These are phyloP conservation scores for Pristionchus maxplancki DNA, from an alignment of 2,888 invertebrate species.

Conservation along the genomic window DNA sequence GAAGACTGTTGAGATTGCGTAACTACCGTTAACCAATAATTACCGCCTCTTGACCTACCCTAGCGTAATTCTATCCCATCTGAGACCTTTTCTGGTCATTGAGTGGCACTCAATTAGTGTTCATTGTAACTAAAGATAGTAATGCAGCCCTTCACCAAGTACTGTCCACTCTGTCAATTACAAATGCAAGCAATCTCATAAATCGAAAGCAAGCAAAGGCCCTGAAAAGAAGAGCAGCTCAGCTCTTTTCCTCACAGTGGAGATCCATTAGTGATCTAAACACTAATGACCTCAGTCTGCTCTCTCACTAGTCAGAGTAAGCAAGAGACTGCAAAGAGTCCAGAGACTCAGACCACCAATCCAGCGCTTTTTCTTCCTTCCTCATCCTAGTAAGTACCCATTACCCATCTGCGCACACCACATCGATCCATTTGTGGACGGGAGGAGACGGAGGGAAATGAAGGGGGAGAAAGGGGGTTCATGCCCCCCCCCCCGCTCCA, in stretches of 20 bases:
- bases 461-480: not conserved
- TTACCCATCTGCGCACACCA: constrained; percentile 32
- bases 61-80: not conserved
- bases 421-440: constrained; percentile 1
- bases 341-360: not conserved
- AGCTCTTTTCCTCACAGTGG: too few relatives aligned
- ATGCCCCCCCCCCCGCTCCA: not conserved
- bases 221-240: too few relatives aligned
- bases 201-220: too few relatives aligned
- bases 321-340: not conserved
- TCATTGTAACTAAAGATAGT: too few relatives aligned
- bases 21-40: too few relatives aligned
- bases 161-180: not conserved
- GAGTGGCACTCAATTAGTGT: constrained; percentile 29
- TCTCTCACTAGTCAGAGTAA: not conserved
- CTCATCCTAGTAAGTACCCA: constrained; percentile 52
- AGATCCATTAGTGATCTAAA: too few relatives aligned
- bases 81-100: not conserved
- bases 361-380: constrained; percentile 22
- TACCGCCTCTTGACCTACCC: not conserved
- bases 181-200: not conserved
- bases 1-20: too few relatives aligned
- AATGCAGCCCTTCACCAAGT: too few relatives aligned
- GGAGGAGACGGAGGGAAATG: not conserved
- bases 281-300: not conserved